A percentile compares a stretch with the other conserved stretches of the same genome.
Evolutionary conservation across 2,113 vertebrate genomes (phyloP).

Genomic region (Condylura cristata): DNA sequence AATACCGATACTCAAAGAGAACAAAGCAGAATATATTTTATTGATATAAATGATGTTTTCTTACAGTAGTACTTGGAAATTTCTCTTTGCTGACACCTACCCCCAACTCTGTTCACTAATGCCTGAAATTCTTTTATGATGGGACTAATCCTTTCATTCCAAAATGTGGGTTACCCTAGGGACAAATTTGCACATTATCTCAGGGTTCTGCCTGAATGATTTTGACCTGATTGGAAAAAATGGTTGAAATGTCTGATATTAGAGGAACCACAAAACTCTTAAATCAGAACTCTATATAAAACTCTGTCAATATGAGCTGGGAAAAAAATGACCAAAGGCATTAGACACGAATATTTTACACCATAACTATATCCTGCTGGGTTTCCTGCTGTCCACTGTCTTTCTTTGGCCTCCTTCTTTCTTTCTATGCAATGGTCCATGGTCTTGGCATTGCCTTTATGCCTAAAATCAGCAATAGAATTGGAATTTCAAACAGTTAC

Average conservation of each 20-base stretch:
- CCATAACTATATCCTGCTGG: not conserved
- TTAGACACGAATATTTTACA: not conserved
- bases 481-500: slow-evolving; percentile 42
- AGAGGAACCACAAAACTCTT: slow-evolving; percentile 12
- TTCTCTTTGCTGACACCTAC: not conserved
- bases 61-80: slow-evolving; percentile 54
- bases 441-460: not conserved
- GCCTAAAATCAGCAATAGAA: slow-evolving; percentile 24
- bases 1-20: not conserved
- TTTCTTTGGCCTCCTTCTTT: slow-evolving; percentile 1
- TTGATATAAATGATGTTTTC: slow-evolving; percentile 40
- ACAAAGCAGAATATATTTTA: not conserved
- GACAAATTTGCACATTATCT: slow-evolving; percentile 68
- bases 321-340: not conserved
- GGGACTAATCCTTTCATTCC: slow-evolving; percentile 49
- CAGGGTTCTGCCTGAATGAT: slow-evolving; percentile 63
- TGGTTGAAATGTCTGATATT: slow-evolving; percentile 63
- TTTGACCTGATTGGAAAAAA: slow-evolving; percentile 70
- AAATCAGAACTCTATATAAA: not conserved
- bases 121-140: slow-evolving; percentile 46
- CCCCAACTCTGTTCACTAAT: not conserved
- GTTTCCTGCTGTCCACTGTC: not conserved
- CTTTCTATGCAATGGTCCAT: slow-evolving; percentile 27
- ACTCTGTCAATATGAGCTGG: not conserved
- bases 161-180: slow-evolving; percentile 57